Conservation (phyloP, 2,888 invertebrate species). For the Caradrina kadenii region DNA sequence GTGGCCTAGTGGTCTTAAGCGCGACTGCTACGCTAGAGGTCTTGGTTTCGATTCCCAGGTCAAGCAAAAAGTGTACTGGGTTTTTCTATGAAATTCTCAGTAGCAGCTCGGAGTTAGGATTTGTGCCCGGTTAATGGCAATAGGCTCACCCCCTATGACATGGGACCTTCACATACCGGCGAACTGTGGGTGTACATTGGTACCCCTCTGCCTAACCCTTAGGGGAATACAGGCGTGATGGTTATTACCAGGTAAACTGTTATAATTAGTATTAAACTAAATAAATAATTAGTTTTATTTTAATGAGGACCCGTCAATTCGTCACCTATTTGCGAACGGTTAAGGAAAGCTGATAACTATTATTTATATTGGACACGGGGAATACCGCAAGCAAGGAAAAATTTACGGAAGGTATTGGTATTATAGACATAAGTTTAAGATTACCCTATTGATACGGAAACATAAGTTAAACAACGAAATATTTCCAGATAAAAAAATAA, state of each 20-base stretch:
- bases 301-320: constrained; percentile 19
- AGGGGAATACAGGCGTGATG: too few species aligned
- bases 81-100: too few species aligned
- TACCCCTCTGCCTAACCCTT: too few species aligned
- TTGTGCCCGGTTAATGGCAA: too few species aligned
- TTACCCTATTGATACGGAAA: constrained; percentile 17
- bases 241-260: constrained; percentile 10
- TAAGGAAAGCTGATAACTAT: constrained; percentile 40
- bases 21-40: too few species aligned
- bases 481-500: not conserved
- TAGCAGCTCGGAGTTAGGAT: too few species aligned
- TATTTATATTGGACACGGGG: constrained; percentile 27
- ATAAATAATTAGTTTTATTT: constrained; percentile 31
- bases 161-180: too few species aligned
- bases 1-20: too few species aligned
- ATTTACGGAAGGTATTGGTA: not conserved
- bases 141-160: too few species aligned
- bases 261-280: constrained; percentile 4
- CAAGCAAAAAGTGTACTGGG: too few species aligned
- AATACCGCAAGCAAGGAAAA: constrained; percentile 49
- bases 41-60: too few species aligned
- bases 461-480: not conserved
- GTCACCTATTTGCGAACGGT: constrained; percentile 13
- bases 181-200: too few species aligned
- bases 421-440: constrained; percentile 23